phyloP scores from a whole-genome alignment of 37 sponge, comb jelly and placozoan genomes.

The Spongilla lacustris region DNA sequence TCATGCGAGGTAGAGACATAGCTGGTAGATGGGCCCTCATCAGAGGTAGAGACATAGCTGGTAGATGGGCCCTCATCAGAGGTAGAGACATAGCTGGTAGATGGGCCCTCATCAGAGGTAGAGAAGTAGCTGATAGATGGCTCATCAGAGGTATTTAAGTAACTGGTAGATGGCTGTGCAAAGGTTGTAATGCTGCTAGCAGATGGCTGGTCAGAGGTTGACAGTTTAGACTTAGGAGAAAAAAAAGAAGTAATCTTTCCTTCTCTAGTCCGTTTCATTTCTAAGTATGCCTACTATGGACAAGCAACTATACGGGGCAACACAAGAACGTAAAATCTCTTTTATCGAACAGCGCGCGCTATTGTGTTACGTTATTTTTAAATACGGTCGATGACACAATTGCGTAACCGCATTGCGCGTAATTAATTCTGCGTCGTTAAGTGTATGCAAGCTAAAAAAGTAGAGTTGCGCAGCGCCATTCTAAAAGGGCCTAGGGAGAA shows the following conservation, averaged over 20 bases:
- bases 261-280: not conserved
- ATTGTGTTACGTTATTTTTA: not conserved
- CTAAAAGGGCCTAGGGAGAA: conserved; percentile 1
- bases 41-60: too few relatives aligned
- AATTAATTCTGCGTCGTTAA: not conserved
- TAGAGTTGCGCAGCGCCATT: not conserved
- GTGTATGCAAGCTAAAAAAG: not conserved
- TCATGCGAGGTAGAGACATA: not conserved
- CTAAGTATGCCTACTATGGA: not conserved
- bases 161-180: not conserved
- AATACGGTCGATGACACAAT: not conserved
- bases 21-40: too few relatives aligned
- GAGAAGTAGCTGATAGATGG: too few relatives aligned
- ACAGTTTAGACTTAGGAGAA: not conserved
- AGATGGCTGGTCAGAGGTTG: not conserved
- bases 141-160: conserved; percentile 1
- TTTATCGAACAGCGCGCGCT: not conserved
- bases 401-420: not conserved
- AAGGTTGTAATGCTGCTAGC: not conserved
- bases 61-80: too few relatives aligned
- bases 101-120: too few relatives aligned
- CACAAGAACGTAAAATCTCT: not conserved
- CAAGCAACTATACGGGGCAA: conserved; percentile 1
- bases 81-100: too few relatives aligned
- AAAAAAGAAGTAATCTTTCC: not conserved